Evolutionary conservation across 2,888 invertebrate genomes (phyloP).

Genomic region (Pseudococcus viburni): DNA sequence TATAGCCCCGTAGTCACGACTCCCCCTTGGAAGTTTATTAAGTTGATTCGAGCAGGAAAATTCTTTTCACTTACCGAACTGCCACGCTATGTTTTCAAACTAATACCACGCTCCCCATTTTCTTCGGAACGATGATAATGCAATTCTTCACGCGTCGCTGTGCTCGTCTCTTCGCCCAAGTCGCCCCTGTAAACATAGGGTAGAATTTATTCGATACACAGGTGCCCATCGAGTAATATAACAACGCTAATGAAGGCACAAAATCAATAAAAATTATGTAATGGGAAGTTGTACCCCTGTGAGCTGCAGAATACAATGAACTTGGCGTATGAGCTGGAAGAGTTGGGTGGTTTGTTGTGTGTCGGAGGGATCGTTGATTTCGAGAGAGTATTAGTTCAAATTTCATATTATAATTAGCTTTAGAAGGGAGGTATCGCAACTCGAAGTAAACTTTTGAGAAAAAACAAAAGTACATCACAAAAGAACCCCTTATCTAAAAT

Average conservation of each 20-base stretch:
- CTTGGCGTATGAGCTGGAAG: not conserved
- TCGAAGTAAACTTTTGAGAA: too few relatives aligned
- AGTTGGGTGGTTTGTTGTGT: not conserved
- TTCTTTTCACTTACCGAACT: constrained; percentile 27
- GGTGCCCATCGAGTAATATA: not conserved
- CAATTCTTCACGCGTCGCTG: constrained; percentile 13
- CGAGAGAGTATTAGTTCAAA: too few relatives aligned
- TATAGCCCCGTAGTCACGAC: not conserved
- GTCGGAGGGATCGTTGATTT: too few relatives aligned
- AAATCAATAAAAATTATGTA: not conserved
- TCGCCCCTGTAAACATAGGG: constrained; percentile 23
- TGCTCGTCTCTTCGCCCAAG: not conserved
- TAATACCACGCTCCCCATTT: constrained; percentile 9
- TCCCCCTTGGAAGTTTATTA: not conserved
- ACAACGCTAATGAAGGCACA: constrained; percentile 16
- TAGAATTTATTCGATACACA: constrained; percentile 25
- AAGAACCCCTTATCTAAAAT: too few relatives aligned
- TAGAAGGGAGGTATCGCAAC: too few relatives aligned
- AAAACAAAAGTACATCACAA: too few relatives aligned
- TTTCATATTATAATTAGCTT: too few relatives aligned
- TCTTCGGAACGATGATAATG: not conserved
- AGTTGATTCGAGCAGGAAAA: not conserved
- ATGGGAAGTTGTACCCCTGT: not conserved
- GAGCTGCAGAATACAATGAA: not conserved
- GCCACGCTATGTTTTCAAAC: not conserved